Percentiles rank a stretch among this genome's conserved stretches.
phyloP scores from a whole-genome alignment of 2,113 vertebrate species.

The Ctenodactylus gundi region DNA sequence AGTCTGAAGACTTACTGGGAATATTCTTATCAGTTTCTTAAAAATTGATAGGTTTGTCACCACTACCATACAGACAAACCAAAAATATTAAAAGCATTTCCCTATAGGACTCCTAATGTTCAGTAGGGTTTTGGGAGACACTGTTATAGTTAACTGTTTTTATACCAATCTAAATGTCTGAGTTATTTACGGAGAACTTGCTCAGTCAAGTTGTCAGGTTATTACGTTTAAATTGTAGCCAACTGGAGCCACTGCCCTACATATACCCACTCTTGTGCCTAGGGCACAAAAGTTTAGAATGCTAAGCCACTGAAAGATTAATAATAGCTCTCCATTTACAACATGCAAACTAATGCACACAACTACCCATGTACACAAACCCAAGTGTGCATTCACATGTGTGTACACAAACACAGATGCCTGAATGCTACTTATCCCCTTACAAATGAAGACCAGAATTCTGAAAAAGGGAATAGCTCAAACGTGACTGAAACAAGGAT shows the following conservation, averaged over 20 bases:
- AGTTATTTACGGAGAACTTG: slow-evolving; percentile 29
- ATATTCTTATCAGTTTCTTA: slow-evolving; percentile 17
- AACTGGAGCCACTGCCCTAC: background rate
- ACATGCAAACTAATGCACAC: background rate
- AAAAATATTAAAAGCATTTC: slow-evolving; percentile 31
- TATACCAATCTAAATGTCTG: background rate
- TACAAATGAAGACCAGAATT: background rate
- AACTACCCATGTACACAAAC: background rate
- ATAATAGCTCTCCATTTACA: background rate
- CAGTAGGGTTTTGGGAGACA: background rate
- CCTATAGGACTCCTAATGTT: background rate
- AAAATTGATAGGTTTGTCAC: slow-evolving; percentile 4
- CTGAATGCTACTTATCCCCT: background rate
- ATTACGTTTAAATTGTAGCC: background rate
- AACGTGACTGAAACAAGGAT: slow-evolving; percentile 26
- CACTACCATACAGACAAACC: slow-evolving; percentile 32
- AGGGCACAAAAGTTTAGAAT: background rate
- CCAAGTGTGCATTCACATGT: no score
- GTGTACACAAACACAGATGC: no score
- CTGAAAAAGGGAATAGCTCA: background rate
- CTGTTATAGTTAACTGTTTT: background rate
- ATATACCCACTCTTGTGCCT: background rate
- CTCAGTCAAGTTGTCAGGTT: background rate
- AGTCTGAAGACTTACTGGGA: slow-evolving; percentile 27
- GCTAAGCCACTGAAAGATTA: background rate